These are phyloP conservation scores for Phalera bucephala DNA, from an alignment of 2,888 invertebrate genomes.

Conservation along the genomic window DNA sequence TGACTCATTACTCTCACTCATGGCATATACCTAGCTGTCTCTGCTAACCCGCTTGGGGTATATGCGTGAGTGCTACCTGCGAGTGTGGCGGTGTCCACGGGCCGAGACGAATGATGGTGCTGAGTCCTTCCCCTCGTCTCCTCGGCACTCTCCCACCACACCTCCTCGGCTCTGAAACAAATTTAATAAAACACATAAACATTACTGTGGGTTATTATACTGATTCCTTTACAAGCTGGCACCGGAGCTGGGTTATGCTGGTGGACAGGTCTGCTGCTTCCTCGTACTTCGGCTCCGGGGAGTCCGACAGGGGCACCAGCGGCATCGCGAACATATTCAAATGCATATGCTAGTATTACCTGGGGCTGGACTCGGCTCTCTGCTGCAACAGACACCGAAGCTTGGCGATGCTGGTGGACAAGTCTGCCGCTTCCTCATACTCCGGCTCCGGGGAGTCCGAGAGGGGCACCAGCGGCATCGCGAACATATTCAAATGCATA, in stretches of 20 bases:
- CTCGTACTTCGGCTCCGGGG: conserved; percentile 88
- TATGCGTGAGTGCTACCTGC: conserved; percentile 58
- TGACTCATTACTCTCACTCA: too few species aligned
- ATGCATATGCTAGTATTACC: conserved; percentile 28
- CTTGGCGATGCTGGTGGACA: conserved; percentile 88
- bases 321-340: too few species aligned
- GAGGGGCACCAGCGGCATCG: conserved; percentile 12
- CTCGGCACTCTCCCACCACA: conserved; percentile 71
- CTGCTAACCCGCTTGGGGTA: too few species aligned
- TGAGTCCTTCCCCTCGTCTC: conserved; percentile 73
- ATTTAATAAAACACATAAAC: too few species aligned
- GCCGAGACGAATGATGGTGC: conserved; percentile 53
- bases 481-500: too few species aligned
- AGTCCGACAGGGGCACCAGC: conserved; percentile 54
- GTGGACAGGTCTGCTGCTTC: conserved; percentile 88
- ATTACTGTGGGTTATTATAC: too few species aligned
- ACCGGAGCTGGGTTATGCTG: conserved; percentile 87
- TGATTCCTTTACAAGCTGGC: too few species aligned
- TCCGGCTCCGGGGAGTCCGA: conserved; percentile 86
- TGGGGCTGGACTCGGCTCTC: conserved; percentile 44
- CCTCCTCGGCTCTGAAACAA: conserved; percentile 40
- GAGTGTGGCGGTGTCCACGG: conserved; percentile 65
- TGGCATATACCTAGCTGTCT: too few species aligned
- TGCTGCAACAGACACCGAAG: conserved; percentile 83
- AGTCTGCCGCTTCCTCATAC: conserved; percentile 88